These are phyloP conservation scores for Rugalucina vietnamica DNA, from an alignment of 2,888 invertebrate genomes.

Conservation along the genomic window DNA sequence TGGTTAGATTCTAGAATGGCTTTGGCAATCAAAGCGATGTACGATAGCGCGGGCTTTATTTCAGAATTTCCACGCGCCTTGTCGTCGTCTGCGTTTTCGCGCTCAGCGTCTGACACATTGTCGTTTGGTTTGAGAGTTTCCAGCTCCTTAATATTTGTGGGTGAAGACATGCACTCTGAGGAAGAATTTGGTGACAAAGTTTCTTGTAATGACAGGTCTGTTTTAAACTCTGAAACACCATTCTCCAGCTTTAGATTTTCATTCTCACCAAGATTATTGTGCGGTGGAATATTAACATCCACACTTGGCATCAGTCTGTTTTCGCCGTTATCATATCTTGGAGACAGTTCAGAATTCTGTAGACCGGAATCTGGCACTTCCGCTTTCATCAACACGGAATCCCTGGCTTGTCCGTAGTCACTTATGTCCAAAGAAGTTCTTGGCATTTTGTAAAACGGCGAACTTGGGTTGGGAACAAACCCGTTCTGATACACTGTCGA, in stretches of 20 bases:
- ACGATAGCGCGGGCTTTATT: constrained; percentile 80
- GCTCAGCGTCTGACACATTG: constrained; percentile 51
- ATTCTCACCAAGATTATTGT: not conserved
- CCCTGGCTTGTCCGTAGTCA: constrained; percentile 62
- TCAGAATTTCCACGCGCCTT: constrained; percentile 72
- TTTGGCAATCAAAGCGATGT: constrained; percentile 83
- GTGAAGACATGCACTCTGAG: constrained; percentile 47
- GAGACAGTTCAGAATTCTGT: constrained; percentile 46
- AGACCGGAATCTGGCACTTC: constrained; percentile 63
- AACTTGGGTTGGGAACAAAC: constrained; percentile 61
- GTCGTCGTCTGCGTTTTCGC: constrained; percentile 61
- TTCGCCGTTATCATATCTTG: constrained; percentile 57
- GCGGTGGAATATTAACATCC: constrained; percentile 33
- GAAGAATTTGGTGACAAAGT: constrained; percentile 58
- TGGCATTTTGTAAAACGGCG: constrained; percentile 66
- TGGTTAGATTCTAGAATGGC: constrained; percentile 80
- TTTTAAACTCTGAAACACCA: constrained; percentile 60
- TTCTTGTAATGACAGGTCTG: constrained; percentile 57
- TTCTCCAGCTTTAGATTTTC: constrained; percentile 44
- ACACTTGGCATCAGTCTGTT: constrained; percentile 52
- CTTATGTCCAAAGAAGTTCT: constrained; percentile 49
- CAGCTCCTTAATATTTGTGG: constrained; percentile 52
- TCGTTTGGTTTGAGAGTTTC: constrained; percentile 52
- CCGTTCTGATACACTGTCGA: constrained; percentile 71
- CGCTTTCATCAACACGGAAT: constrained; percentile 62